A percentile compares a stretch with the other conserved stretches of the same genome.
Conservation (phyloP, 2,113 vertebrate genomes). For the Thymallus thymallus region DNA sequence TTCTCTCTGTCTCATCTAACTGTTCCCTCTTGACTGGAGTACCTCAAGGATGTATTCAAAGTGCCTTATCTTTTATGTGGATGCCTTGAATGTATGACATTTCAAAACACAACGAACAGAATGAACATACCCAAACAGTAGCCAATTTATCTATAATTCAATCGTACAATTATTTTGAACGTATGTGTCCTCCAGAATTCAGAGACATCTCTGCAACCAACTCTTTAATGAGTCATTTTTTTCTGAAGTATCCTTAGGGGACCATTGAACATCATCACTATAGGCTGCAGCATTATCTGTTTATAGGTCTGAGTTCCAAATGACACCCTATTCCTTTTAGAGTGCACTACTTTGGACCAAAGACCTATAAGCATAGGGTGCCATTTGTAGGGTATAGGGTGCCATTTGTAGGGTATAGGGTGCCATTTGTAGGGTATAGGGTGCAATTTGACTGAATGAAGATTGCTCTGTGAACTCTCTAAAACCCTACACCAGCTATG, state of each 20-base stretch:
- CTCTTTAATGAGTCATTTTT: slow-evolving; percentile 43
- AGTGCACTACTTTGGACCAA: too few species aligned
- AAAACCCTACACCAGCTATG: slow-evolving; percentile 44
- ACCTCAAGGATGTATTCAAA: background rate
- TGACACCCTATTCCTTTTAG: too few species aligned
- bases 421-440: too few species aligned
- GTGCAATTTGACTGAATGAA: slow-evolving; percentile 33
- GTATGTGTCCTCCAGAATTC: slow-evolving; percentile 51
- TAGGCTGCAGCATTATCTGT: background rate
- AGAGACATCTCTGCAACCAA: slow-evolving; percentile 32
- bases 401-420: too few species aligned
- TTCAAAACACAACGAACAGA: background rate
- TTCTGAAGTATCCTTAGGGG: slow-evolving; percentile 44
- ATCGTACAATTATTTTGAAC: slow-evolving; percentile 31
- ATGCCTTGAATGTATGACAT: background rate
- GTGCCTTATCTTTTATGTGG: background rate
- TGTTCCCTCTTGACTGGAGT: background rate
- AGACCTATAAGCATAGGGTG: too few species aligned
- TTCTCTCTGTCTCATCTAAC: background rate
- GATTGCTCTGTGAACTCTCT: slow-evolving; percentile 47
- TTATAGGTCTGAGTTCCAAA: slow-evolving; percentile 8
- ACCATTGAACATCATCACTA: background rate
- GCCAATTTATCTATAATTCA: background rate
- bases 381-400: too few species aligned
- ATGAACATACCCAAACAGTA: background rate